Percentiles rank a stretch among this genome's conserved stretches.
Conservation (phyloP, 2,797 vertebrate species). For the Lacerta bilineata region DNA sequence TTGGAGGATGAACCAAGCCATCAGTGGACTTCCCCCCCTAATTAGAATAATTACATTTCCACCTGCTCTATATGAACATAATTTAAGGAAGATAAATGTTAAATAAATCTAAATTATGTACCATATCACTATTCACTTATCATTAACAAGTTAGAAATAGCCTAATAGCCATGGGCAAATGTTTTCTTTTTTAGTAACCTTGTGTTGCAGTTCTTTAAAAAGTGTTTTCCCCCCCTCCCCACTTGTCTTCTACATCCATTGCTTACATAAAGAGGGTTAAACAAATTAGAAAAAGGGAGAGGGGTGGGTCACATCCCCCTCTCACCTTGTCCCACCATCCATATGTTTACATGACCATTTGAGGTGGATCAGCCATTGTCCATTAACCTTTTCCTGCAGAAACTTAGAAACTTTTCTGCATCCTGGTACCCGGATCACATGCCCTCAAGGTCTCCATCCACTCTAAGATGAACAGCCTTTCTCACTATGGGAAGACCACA, state of each 20-base stretch:
- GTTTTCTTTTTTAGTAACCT: slow-evolving; percentile 43
- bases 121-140: slow-evolving; percentile 58
- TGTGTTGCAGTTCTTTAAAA: slow-evolving; percentile 22
- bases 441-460: too few species aligned
- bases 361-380: too few species aligned
- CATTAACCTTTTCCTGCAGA: too few species aligned
- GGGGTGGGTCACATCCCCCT: too few species aligned
- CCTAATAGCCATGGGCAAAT: slow-evolving; percentile 58
- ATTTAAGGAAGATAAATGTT: slow-evolving; percentile 55
- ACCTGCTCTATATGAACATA: slow-evolving; percentile 61
- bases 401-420: too few species aligned
- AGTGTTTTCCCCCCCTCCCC: not conserved
- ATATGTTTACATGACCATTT: too few species aligned
- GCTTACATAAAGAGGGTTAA: too few species aligned
- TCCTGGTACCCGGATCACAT: too few species aligned
- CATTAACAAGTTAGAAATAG: slow-evolving; percentile 68
- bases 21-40: slow-evolving; percentile 68
- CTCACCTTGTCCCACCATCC: too few species aligned
- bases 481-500: too few species aligned
- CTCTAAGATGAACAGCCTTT: too few species aligned
- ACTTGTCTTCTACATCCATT: not conserved
- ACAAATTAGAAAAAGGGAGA: too few species aligned
- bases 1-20: slow-evolving; percentile 61
- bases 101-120: slow-evolving; percentile 72
- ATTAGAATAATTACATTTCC: slow-evolving; percentile 73